Percentiles rank a stretch among this genome's conserved stretches.
Evolutionary conservation across 2,113 vertebrate genomes (phyloP).

Genomic region (Nycticebus coucang): DNA sequence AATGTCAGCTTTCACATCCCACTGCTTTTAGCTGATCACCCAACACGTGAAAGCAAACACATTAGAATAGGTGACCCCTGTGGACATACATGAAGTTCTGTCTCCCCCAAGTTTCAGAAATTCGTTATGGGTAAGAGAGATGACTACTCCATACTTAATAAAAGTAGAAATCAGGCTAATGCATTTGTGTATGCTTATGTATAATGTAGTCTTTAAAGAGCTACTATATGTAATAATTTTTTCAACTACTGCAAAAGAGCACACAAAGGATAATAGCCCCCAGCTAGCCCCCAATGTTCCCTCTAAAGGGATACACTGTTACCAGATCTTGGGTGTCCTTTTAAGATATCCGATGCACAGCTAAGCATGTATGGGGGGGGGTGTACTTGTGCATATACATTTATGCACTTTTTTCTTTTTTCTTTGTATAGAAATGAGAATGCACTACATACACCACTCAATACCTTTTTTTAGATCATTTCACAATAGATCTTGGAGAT

Average conservation of each 20-base stretch:
- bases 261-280: neutral
- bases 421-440: neutral
- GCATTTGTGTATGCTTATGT: neutral
- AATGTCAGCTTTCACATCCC: no score
- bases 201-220: neutral
- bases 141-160: neutral
- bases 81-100: neutral
- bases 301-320: neutral
- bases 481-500: neutral
- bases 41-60: neutral
- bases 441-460: neutral
- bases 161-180: neutral
- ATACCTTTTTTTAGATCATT: neutral
- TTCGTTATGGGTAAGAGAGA: neutral
- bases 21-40: neutral
- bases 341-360: no score
- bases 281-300: neutral
- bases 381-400: neutral
- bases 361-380: neutral
- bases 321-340: neutral
- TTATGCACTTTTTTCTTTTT: neutral
- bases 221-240: neutral
- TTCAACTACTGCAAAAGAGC: neutral
- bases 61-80: neutral
- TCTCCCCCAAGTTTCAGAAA: neutral